phyloP scores from a whole-genome alignment of 2,888 invertebrate species.

The Calliopum simillimum region DNA sequence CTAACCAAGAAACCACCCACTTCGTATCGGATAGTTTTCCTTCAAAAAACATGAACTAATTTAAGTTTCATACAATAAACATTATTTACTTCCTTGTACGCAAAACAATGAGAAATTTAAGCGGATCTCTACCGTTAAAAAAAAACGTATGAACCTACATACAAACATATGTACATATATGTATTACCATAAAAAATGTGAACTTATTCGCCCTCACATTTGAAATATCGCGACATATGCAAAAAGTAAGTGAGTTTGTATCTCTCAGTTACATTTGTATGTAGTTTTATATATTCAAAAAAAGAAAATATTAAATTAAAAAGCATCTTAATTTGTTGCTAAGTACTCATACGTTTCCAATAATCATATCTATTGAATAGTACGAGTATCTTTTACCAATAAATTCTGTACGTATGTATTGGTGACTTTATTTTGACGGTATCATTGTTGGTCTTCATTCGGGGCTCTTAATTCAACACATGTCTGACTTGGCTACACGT shows the following conservation, averaged over 20 bases:
- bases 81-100: too few relatives aligned
- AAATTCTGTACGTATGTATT: background rate
- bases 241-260: too few relatives aligned
- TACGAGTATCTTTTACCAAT: background rate
- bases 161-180: background rate
- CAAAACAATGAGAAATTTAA: too few relatives aligned
- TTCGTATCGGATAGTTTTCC: too few relatives aligned
- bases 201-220: slow-evolving; percentile 20
- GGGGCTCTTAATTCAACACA: slow-evolving; percentile 14
- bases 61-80: too few relatives aligned
- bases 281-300: background rate
- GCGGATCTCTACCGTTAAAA: too few relatives aligned
- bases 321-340: background rate
- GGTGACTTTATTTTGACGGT: slow-evolving; percentile 29
- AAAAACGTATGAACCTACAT: too few relatives aligned
- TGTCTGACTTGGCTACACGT: slow-evolving; percentile 21
- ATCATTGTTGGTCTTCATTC: slow-evolving; percentile 12
- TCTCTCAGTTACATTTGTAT: too few relatives aligned
- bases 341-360: background rate
- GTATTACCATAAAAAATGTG: background rate
- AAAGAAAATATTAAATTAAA: slow-evolving; percentile 2
- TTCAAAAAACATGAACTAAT: too few relatives aligned
- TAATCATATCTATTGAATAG: slow-evolving; percentile 3
- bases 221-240: background rate
- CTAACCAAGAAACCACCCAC: too few relatives aligned